Conservation (phyloP, 2,888 invertebrate species). For the Blastobasis lacticolella region DNA sequence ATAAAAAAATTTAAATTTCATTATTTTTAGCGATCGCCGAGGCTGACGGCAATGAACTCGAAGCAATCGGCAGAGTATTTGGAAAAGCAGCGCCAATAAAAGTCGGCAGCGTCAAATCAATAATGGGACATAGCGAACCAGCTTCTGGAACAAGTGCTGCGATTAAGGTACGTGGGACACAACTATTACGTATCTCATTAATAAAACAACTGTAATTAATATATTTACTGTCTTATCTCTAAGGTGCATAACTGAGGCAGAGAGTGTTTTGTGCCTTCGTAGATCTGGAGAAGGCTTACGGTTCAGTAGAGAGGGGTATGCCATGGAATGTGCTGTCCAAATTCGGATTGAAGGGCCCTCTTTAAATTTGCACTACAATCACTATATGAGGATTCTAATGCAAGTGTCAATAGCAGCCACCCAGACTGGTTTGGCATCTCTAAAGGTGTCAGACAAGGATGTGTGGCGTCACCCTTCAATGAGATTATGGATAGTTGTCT, state of each 20-base stretch:
- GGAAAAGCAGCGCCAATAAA: conserved; percentile 65
- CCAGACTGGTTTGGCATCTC: no score
- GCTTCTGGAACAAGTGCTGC: conserved; percentile 62
- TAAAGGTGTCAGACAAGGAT: no score
- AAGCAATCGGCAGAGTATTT: conserved; percentile 73
- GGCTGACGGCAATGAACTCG: conserved; percentile 77
- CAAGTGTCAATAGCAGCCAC: no score
- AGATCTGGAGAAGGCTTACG: not conserved
- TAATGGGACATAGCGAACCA: conserved; percentile 47
- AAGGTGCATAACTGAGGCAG: not conserved
- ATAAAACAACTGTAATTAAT: no score
- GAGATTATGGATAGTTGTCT: no score
- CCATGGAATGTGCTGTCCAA: not conserved
- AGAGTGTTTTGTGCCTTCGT: not conserved
- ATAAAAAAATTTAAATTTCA: no score
- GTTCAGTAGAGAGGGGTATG: not conserved
- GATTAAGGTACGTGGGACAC: conserved; percentile 51
- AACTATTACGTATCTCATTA: no score
- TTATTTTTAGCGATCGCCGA: conserved; percentile 52
- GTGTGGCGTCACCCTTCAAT: no score
- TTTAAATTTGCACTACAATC: no score
- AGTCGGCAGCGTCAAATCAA: conserved; percentile 57
- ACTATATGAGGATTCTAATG: no score
- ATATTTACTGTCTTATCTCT: not conserved
- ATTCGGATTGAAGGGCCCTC: no score